Conservation (phyloP, 2,797 vertebrate species). For the Paguma larvata region DNA sequence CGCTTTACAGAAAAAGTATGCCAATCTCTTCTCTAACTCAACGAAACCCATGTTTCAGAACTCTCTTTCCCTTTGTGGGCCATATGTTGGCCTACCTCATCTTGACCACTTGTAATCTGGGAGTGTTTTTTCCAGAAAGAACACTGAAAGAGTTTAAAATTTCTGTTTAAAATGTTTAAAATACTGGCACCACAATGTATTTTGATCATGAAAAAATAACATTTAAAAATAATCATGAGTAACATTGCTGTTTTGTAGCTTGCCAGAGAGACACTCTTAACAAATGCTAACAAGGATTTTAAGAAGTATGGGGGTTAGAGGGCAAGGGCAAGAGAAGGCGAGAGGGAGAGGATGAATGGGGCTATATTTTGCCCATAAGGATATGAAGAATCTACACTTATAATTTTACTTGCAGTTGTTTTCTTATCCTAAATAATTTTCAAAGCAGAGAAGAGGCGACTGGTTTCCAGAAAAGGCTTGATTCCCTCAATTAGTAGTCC, state of each 20-base stretch:
- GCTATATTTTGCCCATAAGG: background rate
- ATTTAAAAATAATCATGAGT: constrained; percentile 24
- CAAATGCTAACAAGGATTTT: background rate
- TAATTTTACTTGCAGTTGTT: constrained; percentile 10
- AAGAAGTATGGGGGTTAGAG: background rate
- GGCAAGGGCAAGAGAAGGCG: background rate
- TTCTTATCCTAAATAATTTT: rapidly evolving
- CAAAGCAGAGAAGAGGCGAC: background rate
- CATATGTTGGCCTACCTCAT: background rate
- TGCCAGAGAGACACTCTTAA: background rate
- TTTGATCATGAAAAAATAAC: constrained; percentile 12
- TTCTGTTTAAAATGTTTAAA: background rate
- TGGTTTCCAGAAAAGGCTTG: background rate
- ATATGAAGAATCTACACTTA: background rate
- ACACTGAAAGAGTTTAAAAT: background rate
- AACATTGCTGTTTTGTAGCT: background rate
- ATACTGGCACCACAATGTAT: background rate
- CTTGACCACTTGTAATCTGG: background rate
- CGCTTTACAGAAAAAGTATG: background rate
- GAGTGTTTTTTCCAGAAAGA: background rate
- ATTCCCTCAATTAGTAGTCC: background rate
- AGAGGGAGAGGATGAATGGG: background rate
- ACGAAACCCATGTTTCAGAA: background rate
- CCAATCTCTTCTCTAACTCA: background rate
- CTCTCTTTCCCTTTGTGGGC: background rate